Conservation (phyloP, 53 echinoderm and acorn worm genomes). For the Holothuria scabra region DNA sequence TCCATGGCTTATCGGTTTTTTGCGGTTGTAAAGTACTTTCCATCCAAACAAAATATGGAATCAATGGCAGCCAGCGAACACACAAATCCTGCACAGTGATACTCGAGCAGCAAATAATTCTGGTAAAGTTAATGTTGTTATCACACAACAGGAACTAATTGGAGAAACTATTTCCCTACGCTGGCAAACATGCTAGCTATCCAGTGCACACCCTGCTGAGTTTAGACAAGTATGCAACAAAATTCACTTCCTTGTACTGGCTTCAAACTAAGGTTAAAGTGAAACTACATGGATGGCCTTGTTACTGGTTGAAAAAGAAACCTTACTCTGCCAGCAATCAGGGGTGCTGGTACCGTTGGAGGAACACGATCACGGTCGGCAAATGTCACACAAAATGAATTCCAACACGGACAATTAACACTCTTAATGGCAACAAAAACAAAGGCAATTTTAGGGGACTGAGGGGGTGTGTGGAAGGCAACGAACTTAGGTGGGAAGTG, state of each 20-base stretch:
- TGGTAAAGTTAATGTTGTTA: slow-evolving; percentile 1
- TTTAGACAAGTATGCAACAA: not conserved
- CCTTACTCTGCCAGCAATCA: slow-evolving; percentile 13
- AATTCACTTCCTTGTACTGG: slow-evolving; percentile 19
- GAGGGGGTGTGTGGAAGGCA: no score
- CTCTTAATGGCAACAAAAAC: not conserved
- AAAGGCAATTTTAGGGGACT: not conserved
- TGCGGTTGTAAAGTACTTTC: no score
- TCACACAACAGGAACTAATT: slow-evolving; percentile 28
- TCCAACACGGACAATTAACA: not conserved
- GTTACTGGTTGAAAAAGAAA: not conserved
- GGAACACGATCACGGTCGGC: no score
- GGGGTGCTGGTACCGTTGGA: slow-evolving; percentile 21
- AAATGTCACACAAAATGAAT: not conserved
- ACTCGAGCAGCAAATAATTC: no score
- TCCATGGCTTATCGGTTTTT: no score
- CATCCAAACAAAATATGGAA: no score
- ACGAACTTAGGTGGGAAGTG: no score
- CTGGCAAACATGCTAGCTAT: slow-evolving; percentile 5
- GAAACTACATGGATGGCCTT: slow-evolving; percentile 7
- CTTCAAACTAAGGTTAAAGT: not conserved
- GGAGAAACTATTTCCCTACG: slow-evolving; percentile 1
- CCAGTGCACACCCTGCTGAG: slow-evolving; percentile 21
- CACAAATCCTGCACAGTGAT: no score
- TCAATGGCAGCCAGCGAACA: no score